Base-by-base conservation (phyloP, 2,113 vertebrate genomes). In the Polyodon spathula region DNA sequence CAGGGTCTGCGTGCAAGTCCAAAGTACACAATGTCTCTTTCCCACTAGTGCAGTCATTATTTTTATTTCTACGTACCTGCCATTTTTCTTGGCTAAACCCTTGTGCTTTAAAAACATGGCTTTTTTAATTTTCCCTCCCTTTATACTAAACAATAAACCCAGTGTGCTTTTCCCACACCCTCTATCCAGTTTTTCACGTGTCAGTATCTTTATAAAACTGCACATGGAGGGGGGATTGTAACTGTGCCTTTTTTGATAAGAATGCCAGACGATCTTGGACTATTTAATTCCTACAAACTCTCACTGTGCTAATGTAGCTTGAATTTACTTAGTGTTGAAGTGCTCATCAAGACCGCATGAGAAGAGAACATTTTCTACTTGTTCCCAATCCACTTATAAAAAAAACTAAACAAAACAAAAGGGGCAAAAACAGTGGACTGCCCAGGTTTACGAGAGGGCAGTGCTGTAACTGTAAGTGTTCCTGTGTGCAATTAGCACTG, bases 331-430 rank as follows among this genome's bases (percentile, higher is more conserved):
- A 8, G 39, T 60, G 64, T 65, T 62, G 54, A 6, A 44, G 44
- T 63, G 66, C 56, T 50, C 55, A 50, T 50, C 63, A 39, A 51
- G 44, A 67, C 86, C 86, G 86, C 84, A 87, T 86, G 85, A 80
- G 82, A 85, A 84, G 75, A 80, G 76, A 79, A 78, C 63, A 86
- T 87, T 87, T 87, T 68, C 78, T 62, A 66, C 71, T 58, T 52
- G 61, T 72, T 85, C 82, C 76, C 78, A 71, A 56, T 73, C 77
- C 69, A 71, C 67, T 58, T 58, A 62, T 84, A 84, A 82, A 86
- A 66, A 73, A 68, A 73, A 76, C 4, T 40, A 39, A n/a, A n/a
- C n/a, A 76, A 68, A 69, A 73, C 77, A 73, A 76, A 65, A 66
- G 63, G 74, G 77, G 75, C 72, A 76, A 67, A 68, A 73, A 81